Base-by-base conservation (phyloP, 2,888 invertebrate genomes). In the Lasioglossum villosulum region DNA sequence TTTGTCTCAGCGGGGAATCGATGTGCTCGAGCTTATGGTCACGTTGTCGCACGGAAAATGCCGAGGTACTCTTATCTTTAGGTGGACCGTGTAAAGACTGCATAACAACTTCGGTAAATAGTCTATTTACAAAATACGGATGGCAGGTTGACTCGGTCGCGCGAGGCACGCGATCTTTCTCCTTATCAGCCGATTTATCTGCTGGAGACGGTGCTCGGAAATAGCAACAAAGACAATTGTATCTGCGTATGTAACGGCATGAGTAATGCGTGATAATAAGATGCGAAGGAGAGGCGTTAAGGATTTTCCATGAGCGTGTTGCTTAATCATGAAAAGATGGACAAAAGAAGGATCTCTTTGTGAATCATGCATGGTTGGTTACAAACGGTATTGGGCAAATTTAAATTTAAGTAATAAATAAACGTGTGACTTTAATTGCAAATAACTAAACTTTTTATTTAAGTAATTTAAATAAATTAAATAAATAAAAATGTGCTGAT, bases 251-350 rank as follows among this genome's bases (percentile, higher is more conserved):
- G 42, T 37, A 66, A 66, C 2, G 6, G 34, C 52, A 78, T 86
- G 86, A 84, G 72, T 84, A 86, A 89, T 14, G 48, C 52, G 27
- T 39, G 88, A 90, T 88, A 90, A 88, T 68, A 66, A 84, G 74
- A 37, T 23, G 56, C 59, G 68, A 76, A 83, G 68, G 30, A 39
- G 48, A 10, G 10, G 23, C n/a, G 19, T 27, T 52, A 79, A 89
- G 80, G 70, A 83, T 89, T 89, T 88, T 89, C 83, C 84, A 89
- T 88, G 84, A 89, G 83, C 87, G 80, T 86, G 52, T 86, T 75
- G 63, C 66, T 63, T 39, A 45, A 42, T 45, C 45, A 39, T 0
- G 52, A 10, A 2, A 52, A 23, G 8, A 52, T 23, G 23, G 52
- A 52, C 52, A 52, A 52, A 52, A 52, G 52, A 19, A 52, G 52